Evolutionary conservation across 2,113 vertebrate genomes (phyloP), one percentile per base, ranked within the genome.

Genomic region (Lonchura striata): DNA sequence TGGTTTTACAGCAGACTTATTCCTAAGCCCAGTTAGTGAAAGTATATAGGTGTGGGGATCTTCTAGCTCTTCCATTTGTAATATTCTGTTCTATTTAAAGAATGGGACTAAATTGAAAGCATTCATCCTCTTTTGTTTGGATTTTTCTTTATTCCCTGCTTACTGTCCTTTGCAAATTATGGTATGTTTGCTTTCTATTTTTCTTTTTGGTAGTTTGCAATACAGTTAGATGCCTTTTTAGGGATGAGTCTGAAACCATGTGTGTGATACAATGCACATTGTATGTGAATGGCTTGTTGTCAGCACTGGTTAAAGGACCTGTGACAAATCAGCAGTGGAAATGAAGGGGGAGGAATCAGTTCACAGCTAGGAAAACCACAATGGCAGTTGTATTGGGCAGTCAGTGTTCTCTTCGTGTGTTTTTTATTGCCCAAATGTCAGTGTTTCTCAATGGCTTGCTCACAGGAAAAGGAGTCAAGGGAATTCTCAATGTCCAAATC

Each of bases 391-490:
- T 86, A 81, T 75, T 95, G 91, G 82, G 80, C 89, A 88, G 86
- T 92, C 94, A 50, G 1, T 83, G 91, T 92, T 94, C 79, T 92
- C 81, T 80, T 93, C 54, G 88, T 86, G 78, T 61, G 59, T 81
- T 80, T 92, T 95, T 88, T 71, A 63, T 66, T 96, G 85, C 80
- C 86, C 54, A 90, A 90, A 88, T 78, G 92, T 88, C 92, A 77
- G 90, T 69, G 86, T 97, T 97, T 94, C 94, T 93, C 95, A 97
- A 96, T 90, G 94, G 80, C 86, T 95, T 92, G 69, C 69, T 92
- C 77, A 61, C 41, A 92, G 64, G 77, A 95, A 82, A 75, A 82
- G 72, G 72, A 91, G 83, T 89, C 86, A 19, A 75, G 92, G 95
- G 95, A 96, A 91, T 95, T 96, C 81, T 96, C 44, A 17, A 15